Evolutionary conservation across 2,797 vertebrate species (phyloP), one percentile per base, ranked within the genome.

Genomic region (Sylvia borin): DNA sequence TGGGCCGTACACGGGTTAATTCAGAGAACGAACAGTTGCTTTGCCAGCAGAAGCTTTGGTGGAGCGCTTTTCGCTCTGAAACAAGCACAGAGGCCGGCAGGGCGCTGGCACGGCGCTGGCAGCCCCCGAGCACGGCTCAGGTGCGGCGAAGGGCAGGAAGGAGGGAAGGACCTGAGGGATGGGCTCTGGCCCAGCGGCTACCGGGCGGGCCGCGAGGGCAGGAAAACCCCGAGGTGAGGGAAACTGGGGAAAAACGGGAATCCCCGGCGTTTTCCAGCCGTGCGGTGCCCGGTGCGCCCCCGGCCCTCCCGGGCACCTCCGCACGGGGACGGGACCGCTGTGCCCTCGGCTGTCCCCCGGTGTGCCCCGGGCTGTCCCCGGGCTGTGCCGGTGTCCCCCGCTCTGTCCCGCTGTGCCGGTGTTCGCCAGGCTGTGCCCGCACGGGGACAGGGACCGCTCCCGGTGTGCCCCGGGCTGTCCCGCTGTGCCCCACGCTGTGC

Each of bases 1-100:
- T 0, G 29, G 0, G 29, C 7, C 47, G 11, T 0, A 1, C 1
- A 1, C 25, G 4, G 7, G 6, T 17, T 8, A 10, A 5, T 4
- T 4, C 4, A 1, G 11, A 4, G 8, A 4, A 4, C 8, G 2
- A 22, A 7, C 11, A 4, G 32, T 0, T 0, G 53, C 5, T 45
- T 12, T 12, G 21, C 34, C 82, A 31, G 34, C 32, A 11, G 7
- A 8, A 66, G 45, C 26, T 27, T 3, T 4, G 32, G 1, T 1
- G 38, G 9, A 13, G 48, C 0, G 36, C 16, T 8, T 29, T 38
- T 2, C 5, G 42, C 43, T 6, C 21, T 0, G 48, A 8, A 11
- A 27, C 0, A 2, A 12, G 61, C 47, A 11, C 34, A 3, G 2
- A 27, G 61, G 8, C 62, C 4, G 54, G 77, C 68, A 21, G 34